Evolutionary conservation across 2,113 vertebrate species (phyloP).

Genomic region (Lepus americanus): DNA sequence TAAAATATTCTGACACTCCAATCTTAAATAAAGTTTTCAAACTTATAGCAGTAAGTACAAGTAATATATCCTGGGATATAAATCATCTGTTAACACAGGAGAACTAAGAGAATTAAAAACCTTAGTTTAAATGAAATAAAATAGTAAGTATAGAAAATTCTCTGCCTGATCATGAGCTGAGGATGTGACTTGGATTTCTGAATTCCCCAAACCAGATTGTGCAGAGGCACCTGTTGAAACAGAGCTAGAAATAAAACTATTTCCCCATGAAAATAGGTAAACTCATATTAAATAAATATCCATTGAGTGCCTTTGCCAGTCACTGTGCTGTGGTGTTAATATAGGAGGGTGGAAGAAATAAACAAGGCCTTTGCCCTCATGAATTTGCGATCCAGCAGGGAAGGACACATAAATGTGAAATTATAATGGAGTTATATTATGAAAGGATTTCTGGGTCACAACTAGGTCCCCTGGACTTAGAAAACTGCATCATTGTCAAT

Average conservation of each 20-base stretch:
- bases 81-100: background rate
- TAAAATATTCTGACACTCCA: background rate
- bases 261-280: background rate
- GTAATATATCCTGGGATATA: background rate
- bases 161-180: background rate
- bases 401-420: background rate
- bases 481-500: background rate
- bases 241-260: background rate
- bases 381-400: background rate
- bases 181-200: background rate
- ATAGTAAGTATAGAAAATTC: background rate
- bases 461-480: background rate
- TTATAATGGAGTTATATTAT: background rate
- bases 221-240: background rate
- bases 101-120: background rate
- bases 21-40: background rate
- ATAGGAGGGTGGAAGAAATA: background rate
- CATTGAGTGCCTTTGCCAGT: background rate
- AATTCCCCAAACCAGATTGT: background rate
- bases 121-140: background rate
- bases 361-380: background rate
- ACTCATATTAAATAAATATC: background rate
- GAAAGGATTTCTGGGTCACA: background rate
- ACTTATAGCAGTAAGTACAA: background rate
- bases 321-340: background rate